Evolutionary conservation across 2,113 vertebrate species (phyloP), one percentile per base, ranked within the genome.

Genomic region (Crotophaga sulcirostris): DNA sequence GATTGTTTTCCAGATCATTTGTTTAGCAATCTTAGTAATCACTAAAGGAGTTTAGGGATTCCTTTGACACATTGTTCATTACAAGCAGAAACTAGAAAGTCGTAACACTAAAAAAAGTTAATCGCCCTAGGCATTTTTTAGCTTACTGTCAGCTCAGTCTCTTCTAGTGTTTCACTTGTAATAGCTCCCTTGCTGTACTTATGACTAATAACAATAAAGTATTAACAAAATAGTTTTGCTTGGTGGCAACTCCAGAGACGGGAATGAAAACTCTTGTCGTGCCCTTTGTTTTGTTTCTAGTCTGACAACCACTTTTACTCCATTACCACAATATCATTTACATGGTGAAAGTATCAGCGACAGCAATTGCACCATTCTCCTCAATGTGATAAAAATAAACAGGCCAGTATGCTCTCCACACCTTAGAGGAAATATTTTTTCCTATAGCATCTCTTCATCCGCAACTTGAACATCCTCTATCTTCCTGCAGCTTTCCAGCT

Each of bases 151-250:
- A 95, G 67, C 49, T 95, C 87, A 85, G 87, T 63, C 63, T 91
- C 33, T 83, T 90, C 59, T 73, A 88, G 59, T 66, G 75, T 90
- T 96, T 93, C 91, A 51, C 55, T 94, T 93, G 51, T 88, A 96
- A 94, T 77, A 83, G 45, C 26, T 94, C 87, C 78, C 84, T 94
- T 45, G 78, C 34, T 85, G 51, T 87, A 87, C 29, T 95, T 91
- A 89, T 31, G 34, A 90, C 78, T 95, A 97, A 91, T 82, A 93
- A 93, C 77, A 94, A 89, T 94, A 95, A 94, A 95, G 96, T 95
- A 96, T 95, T 96, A 95, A 93, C 84, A 91, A 68, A 93, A 91
- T 64, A 83, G 16, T 87, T 93, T 82, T 82, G 49, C 49, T 89
- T 96, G 51, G 42, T 91, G 63, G 25, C 0, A 3, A 49, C 78